phyloP scores from a whole-genome alignment of 2,113 vertebrate species.

The Malurus alboscapulatus region DNA sequence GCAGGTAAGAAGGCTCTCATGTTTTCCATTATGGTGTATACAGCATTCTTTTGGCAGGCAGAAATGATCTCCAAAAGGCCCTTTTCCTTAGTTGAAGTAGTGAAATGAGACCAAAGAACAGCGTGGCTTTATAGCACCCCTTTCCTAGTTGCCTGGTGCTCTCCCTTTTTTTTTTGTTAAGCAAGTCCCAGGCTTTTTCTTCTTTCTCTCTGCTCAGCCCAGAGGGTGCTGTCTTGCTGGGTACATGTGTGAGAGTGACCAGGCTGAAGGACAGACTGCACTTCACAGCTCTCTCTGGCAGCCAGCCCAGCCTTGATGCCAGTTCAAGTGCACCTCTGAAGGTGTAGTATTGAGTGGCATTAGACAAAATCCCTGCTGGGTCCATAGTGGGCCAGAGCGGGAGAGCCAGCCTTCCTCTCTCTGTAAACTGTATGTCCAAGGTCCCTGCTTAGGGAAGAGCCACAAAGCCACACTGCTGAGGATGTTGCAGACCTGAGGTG shows the following conservation, averaged over 20 bases:
- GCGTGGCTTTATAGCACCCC: background rate
- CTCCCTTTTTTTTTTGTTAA: background rate
- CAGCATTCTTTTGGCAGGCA: background rate
- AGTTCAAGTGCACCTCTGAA: background rate
- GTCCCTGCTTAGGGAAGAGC: background rate
- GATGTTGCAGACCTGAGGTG: background rate
- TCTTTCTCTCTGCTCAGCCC: background rate
- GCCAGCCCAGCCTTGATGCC: background rate
- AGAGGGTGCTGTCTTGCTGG: rapidly evolving
- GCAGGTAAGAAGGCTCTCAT: background rate
- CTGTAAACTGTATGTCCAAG: background rate
- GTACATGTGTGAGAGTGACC: background rate
- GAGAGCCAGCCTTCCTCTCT: background rate
- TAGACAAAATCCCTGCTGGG: background rate
- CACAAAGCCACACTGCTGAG: background rate
- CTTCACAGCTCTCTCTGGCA: background rate
- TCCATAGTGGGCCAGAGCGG: background rate
- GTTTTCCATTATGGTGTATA: background rate
- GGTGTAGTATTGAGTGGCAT: background rate
- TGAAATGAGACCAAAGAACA: background rate
- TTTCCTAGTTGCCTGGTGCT: background rate
- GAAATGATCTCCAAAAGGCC: background rate
- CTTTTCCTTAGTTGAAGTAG: background rate
- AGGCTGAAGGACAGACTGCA: background rate
- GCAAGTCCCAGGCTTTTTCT: background rate